Evolutionary conservation across 1,140 invertebrate species (phyloP), one percentile per base, ranked within the genome.

Genomic region (Cephus cinctus): DNA sequence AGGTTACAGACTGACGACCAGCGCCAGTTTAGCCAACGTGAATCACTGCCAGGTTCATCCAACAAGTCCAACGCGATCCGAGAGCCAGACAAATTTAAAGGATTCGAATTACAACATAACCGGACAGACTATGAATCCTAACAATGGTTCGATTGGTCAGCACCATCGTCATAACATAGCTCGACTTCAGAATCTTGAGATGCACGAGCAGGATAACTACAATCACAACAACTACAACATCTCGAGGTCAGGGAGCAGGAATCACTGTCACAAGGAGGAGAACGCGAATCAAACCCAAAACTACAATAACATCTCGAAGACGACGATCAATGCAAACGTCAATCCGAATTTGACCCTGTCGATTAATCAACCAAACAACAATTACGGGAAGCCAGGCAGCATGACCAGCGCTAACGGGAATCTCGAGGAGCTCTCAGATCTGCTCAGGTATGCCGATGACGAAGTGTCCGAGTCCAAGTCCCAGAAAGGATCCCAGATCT

Each of bases 381-480:
- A 76, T 46, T 74, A 77, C 31, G 47, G 63, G 20, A 68, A 63
- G 36, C 47, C 2, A 20, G 42, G 43, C 1, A 58, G 53, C 14
- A 63, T 59, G 4, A 48, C 54, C 1, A 30, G 56, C 1, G 63
- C 67, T 3, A 77, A 77, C 19, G 75, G 75, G 14, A 83, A 84
- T 62, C 64, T 88, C 12, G 86, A 88, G 47, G 87, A 89, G 61
- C 68, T 88, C 1, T 87, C 86, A 4, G 86, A 89, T 70, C 69
- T 87, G 1, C 62, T 88, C 27, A 82, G 85, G 53, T 77, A 77
- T 43, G 75, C 75, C 1, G 75, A 76, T 20, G 75, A 77, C 14
- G 75, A 77, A 27, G 73, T 75, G 0, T 71, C 66, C 0, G 75
- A 77, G 30, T 75, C 73, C 0, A 77, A 77, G 9, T 75, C 73